Percentiles rank a stretch among this genome's conserved stretches.
Evolutionary conservation across 2,888 invertebrate genomes (phyloP).

Genomic region (Steromphala cineraria): DNA sequence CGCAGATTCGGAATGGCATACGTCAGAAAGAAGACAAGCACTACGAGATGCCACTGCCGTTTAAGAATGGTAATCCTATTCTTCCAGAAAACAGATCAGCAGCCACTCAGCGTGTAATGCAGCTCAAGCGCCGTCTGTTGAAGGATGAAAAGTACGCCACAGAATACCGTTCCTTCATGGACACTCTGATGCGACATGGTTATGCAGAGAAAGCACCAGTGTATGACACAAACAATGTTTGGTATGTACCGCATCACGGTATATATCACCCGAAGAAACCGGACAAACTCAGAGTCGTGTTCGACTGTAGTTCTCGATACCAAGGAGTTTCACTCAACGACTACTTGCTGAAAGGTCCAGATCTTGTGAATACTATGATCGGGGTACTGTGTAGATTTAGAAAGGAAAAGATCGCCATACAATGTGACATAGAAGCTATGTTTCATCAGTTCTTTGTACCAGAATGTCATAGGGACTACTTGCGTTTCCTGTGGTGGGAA

Average conservation of each 20-base stretch:
- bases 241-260: not conserved
- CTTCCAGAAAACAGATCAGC: slow-evolving; percentile 28
- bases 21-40: not conserved
- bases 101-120: slow-evolving; percentile 1
- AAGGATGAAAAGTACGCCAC: no score
- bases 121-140: no score
- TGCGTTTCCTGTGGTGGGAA: slow-evolving; percentile 35
- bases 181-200: no score
- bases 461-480: slow-evolving; percentile 30
- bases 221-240: not conserved
- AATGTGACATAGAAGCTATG: slow-evolving; percentile 39
- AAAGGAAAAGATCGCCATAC: slow-evolving; percentile 19
- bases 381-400: not conserved
- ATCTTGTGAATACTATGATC: not conserved
- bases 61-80: not conserved
- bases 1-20: not conserved
- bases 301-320: not conserved
- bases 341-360: not conserved
- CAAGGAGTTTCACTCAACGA: not conserved
- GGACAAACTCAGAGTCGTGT: not conserved
- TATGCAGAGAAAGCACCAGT: no score
- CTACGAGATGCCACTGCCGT: slow-evolving; percentile 18
- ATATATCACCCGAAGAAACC: not conserved
- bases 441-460: slow-evolving; percentile 41
- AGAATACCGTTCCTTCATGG: no score